Evolutionary conservation across 2,888 invertebrate genomes (phyloP).

Genomic region (Stenichneumon culpator): DNA sequence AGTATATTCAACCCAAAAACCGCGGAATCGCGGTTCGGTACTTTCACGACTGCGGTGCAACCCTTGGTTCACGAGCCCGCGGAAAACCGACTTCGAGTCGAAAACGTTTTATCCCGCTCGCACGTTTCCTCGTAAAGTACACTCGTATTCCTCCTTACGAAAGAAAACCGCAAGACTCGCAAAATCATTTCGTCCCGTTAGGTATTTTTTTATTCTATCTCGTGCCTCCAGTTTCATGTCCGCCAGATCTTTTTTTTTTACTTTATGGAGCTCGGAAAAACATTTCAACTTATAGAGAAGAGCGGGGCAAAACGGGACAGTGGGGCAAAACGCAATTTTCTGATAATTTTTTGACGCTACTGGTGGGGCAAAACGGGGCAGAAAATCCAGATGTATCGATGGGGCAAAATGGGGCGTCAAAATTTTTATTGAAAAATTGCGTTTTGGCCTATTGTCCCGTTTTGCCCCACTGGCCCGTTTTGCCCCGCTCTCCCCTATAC

Average conservation of each 20-base stretch:
- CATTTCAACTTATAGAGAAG: slow-evolving; percentile 2
- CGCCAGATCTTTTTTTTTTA: background rate
- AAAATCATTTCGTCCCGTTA: background rate
- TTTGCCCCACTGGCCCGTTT: no score
- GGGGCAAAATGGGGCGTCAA: no score
- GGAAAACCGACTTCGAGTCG: background rate
- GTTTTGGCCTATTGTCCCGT: no score
- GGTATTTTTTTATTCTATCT: background rate
- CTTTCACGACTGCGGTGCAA: slow-evolving; percentile 55
- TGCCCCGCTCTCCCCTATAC: no score
- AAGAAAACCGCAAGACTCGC: background rate
- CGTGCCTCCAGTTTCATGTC: background rate
- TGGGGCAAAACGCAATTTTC: no score
- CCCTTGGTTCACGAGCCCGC: background rate
- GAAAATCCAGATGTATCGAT: no score
- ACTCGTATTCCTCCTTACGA: background rate
- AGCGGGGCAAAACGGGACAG: no score
- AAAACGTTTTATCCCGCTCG: slow-evolving; percentile 2
- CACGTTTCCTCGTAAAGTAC: background rate
- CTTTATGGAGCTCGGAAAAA: slow-evolving; percentile 8
- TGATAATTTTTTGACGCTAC: no score
- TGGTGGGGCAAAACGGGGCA: no score
- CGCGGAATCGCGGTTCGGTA: slow-evolving; percentile 64
- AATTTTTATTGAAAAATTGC: no score
- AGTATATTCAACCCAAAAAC: slow-evolving; percentile 65